Percentiles rank a stretch among this genome's conserved stretches.
phyloP scores from a whole-genome alignment of 35 echinoderm and acorn worm species.

The Ophiothrix spiculata region DNA sequence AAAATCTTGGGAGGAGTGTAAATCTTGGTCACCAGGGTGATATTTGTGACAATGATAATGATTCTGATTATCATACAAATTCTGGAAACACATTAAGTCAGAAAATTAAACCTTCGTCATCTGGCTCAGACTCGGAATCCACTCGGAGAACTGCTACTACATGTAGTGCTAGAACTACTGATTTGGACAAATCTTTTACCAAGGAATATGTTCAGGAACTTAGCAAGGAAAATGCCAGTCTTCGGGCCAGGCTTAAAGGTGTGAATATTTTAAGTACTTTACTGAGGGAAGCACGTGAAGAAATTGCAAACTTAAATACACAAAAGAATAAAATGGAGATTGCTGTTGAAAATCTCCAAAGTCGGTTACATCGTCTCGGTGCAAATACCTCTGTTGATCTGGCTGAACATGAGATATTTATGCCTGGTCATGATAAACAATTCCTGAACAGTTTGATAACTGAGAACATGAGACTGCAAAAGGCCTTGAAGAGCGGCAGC shows the following conservation, averaged over 20 bases:
- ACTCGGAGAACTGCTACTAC: no score
- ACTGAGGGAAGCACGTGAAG: not conserved
- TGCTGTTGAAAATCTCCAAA: slow-evolving; percentile 6
- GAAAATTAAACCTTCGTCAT: no score
- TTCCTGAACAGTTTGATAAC: slow-evolving; percentile 24
- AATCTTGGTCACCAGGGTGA: no score
- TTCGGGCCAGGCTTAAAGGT: not conserved
- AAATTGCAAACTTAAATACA: not conserved
- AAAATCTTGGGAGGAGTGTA: no score
- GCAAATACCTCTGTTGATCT: not conserved
- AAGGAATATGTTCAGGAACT: no score
- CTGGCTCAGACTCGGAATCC: no score
- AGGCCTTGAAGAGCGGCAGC: not conserved
- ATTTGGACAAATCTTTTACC: no score
- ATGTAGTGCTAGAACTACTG: no score
- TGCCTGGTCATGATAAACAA: not conserved
- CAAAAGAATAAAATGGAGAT: no score
- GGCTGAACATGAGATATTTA: slow-evolving; percentile 14
- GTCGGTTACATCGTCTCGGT: not conserved
- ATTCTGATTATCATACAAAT: no score
- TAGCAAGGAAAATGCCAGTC: not conserved
- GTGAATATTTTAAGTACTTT: not conserved
- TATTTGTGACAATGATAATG: no score
- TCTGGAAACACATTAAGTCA: no score
- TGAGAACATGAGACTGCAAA: slow-evolving; percentile 16